Percentiles rank a stretch among this genome's conserved stretches.
Evolutionary conservation across 1,140 invertebrate species (phyloP).

Genomic region (Cydia strobilella): DNA sequence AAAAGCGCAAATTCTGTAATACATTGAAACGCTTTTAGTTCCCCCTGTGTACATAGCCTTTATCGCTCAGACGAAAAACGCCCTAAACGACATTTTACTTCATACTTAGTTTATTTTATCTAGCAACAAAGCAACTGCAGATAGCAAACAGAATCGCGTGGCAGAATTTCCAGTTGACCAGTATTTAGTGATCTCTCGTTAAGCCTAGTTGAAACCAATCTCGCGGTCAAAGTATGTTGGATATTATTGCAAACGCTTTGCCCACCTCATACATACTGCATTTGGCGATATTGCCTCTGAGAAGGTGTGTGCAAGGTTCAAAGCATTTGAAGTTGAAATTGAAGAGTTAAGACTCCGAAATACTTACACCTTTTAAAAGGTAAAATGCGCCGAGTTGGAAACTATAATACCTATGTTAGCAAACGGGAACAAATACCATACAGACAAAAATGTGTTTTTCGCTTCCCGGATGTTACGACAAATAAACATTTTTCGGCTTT

Average conservation of each 20-base stretch:
- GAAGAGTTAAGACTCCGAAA: background rate
- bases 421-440: no score
- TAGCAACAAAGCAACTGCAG: background rate
- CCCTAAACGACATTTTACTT: background rate
- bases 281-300: background rate
- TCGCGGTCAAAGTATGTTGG: background rate
- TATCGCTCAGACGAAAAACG: background rate
- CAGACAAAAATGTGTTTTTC: no score
- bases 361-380: background rate
- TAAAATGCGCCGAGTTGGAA: no score
- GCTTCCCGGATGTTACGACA: no score
- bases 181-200: background rate
- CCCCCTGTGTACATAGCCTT: background rate
- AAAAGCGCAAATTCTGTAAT: background rate
- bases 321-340: slow-evolving; percentile 8
- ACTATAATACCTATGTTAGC: no score
- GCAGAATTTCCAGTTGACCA: background rate
- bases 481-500: no score
- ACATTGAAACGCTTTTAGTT: background rate
- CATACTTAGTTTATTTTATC: slow-evolving; percentile 6
- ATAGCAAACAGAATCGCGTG: background rate
- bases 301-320: background rate
- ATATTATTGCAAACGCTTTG: background rate
- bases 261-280: slow-evolving; percentile 7
- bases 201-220: background rate